These are phyloP conservation scores for Calidris pygmaea DNA, from an alignment of 2,113 vertebrate genomes.

Conservation along the genomic window DNA sequence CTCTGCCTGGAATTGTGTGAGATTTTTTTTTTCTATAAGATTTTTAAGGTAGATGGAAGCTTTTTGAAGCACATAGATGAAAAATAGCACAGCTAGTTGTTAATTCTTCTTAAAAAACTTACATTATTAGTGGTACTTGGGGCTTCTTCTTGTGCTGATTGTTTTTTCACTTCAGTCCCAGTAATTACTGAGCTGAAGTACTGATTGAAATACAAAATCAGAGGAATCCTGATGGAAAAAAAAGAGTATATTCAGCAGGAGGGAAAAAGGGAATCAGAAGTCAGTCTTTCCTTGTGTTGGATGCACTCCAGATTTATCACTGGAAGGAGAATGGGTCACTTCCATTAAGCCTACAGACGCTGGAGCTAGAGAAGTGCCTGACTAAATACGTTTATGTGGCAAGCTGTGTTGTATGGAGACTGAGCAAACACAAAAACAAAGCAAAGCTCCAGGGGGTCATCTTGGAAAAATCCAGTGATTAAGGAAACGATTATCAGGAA, in stretches of 20 bases:
- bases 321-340: neutral
- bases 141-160: neutral
- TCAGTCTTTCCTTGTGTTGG: neutral
- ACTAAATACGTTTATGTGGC: neutral
- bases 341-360: neutral
- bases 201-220: neutral
- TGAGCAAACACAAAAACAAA: conserved; percentile 16
- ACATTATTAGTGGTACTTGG: neutral
- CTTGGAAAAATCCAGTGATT: neutral
- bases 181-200: neutral
- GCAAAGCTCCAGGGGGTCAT: neutral
- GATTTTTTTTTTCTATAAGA: neutral
- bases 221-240: neutral
- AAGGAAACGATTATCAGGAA: neutral
- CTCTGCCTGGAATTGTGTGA: neutral
- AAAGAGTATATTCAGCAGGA: neutral
- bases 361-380: neutral
- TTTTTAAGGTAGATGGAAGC: neutral
- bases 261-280: rapidly evolving
- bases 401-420: neutral
- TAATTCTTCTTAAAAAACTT: neutral
- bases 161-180: neutral
- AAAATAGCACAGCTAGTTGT: neutral
- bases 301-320: neutral
- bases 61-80: neutral